Evolutionary conservation across 2,113 vertebrate species (phyloP).

Genomic region (Podarcis cretensis): DNA sequence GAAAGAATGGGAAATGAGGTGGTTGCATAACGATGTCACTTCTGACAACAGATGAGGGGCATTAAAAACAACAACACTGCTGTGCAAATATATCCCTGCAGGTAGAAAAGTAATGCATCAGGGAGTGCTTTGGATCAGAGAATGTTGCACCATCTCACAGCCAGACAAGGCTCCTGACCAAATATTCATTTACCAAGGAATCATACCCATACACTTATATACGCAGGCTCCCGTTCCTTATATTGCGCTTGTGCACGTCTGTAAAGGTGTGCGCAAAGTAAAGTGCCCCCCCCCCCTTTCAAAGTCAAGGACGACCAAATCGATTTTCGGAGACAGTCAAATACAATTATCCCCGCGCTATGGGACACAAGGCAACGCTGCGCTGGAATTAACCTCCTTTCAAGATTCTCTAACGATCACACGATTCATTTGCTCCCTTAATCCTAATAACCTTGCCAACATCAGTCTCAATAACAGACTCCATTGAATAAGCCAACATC

Average conservation of each 20-base stretch:
- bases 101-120: not conserved
- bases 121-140: not conserved
- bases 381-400: conserved; percentile 38
- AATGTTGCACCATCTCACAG: not conserved
- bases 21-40: not conserved
- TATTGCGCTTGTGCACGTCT: not conserved
- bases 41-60: not conserved
- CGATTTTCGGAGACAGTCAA: conserved; percentile 45
- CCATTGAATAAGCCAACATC: conserved; percentile 60
- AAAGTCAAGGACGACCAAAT: not conserved
- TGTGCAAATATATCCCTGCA: not conserved
- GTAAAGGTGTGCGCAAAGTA: not conserved
- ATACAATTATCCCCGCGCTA: conserved; percentile 56
- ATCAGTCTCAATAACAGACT: not conserved
- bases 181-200: not conserved
- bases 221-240: not conserved
- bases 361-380: conserved; percentile 29
- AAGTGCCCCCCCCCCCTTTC: no score
- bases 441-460: conserved; percentile 68
- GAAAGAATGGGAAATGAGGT: not conserved
- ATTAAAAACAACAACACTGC: not conserved
- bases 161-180: not conserved
- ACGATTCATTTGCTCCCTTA: conserved; percentile 74
- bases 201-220: not conserved
- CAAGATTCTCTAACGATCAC: conserved; percentile 58